These are phyloP conservation scores for Thomomys bottae DNA, from an alignment of 2,113 vertebrate species.

Conservation along the genomic window DNA sequence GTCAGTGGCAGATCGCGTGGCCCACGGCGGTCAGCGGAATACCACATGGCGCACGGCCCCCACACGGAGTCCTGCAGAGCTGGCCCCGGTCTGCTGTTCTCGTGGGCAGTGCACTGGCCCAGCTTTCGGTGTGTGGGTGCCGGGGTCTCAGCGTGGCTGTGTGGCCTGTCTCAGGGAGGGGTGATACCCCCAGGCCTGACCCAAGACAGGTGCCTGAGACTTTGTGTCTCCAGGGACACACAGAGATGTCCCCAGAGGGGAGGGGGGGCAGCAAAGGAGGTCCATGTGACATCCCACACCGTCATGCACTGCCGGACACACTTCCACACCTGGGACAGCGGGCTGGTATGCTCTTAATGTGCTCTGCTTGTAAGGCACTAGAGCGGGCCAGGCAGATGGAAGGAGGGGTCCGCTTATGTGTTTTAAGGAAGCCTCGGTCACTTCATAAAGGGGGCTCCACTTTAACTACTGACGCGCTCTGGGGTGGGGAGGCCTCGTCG, in stretches of 20 bases:
- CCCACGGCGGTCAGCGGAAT: background rate
- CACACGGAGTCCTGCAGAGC: background rate
- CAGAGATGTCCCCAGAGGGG: background rate
- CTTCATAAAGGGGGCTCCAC: background rate
- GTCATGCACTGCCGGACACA: no score
- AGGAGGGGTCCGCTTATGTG: background rate
- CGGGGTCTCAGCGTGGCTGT: no score
- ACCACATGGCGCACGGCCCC: fast-evolving
- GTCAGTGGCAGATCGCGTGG: background rate
- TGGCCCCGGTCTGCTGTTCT: no score
- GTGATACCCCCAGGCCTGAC: background rate
- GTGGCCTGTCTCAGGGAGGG: background rate
- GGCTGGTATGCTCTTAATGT: no score
- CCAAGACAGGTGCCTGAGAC: background rate
- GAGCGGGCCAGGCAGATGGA: background rate
- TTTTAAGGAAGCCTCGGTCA: background rate
- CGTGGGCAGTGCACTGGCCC: no score
- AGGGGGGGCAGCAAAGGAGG: background rate
- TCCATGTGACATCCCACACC: no score
- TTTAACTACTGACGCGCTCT: background rate
- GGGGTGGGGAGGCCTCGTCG: no score
- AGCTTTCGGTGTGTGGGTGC: no score
- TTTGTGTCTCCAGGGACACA: fast-evolving
- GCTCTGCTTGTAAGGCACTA: background rate
- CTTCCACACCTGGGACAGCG: background rate